Evolutionary conservation across 2,888 invertebrate species (phyloP), one percentile per base, ranked within the genome.

Genomic region (Caenorhabditis sinica): DNA sequence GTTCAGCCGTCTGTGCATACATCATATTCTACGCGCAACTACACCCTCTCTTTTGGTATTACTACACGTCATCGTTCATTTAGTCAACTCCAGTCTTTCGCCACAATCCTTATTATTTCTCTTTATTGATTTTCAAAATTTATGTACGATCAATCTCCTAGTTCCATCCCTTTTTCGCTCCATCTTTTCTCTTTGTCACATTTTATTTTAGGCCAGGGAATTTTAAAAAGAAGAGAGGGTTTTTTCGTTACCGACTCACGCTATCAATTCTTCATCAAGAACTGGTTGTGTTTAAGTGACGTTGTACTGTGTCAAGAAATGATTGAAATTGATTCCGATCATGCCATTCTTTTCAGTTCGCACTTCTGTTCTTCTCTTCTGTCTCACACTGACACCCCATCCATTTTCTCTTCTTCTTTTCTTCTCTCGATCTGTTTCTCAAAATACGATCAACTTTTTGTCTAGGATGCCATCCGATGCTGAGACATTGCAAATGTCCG

Each of bases 1-100:
- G 61, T 77, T 68, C 60, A 63, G 56, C 43, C 66, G 66, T 74
- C 60, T 68, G 82, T 75, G 82, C 74, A 69, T 75, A 74, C 61
- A 74, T 60, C 74, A 30, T 11, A 74, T 43, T 60, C 28, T 25
- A 73, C 74, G 81, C 80, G 56, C 80, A 65, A 80, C 80, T 72
- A 72, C 82, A 76, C 71, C 56, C 69, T 49, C 69, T 53, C 74
- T 75, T 82, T 82, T 75, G 82, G 76, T 76, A 82, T 82, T 82
- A 82, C 71, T 82, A 75, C 74, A 75, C 74, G 69, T 75, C 82
- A 81, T 61, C 81, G 11, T 69, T 69, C 63, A 15, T 20, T n/a
- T 40, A 45, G 61, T 61, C 60, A 60, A 25, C 72, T 8, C n/a
- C 30, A 3, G 58, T 80, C 49, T 65, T 72, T 80, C 53, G 15